Evolutionary conservation across 2,888 invertebrate species (phyloP).

Genomic region (Drosophila antonietae): DNA sequence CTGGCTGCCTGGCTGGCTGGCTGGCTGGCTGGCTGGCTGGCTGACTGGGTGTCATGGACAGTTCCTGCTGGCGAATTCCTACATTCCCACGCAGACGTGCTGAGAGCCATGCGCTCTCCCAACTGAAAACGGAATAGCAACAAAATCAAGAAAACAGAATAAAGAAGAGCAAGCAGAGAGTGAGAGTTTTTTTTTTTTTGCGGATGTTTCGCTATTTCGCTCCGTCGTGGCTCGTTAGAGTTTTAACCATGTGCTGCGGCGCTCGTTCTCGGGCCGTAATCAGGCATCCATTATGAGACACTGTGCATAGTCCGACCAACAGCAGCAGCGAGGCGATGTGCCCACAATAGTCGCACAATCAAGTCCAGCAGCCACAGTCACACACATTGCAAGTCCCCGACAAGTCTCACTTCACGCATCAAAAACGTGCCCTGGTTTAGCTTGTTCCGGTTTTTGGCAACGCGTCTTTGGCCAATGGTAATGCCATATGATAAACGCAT

Average conservation of each 20-base stretch:
- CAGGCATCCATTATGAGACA: conserved; percentile 66
- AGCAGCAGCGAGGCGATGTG: conserved; percentile 41
- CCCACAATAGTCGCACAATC: conserved; percentile 55
- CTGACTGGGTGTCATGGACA: conserved; percentile 30
- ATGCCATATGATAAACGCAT: conserved; percentile 42
- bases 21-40: conserved; percentile 2
- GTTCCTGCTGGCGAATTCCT: conserved; percentile 42
- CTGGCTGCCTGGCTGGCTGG: conserved; percentile 9
- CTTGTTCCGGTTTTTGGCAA: conserved; percentile 62
- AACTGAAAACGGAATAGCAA: not conserved
- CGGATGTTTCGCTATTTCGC: conserved; percentile 32
- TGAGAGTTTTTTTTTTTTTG: conserved; percentile 18
- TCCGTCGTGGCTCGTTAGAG: conserved; percentile 60
- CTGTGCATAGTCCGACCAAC: conserved; percentile 60
- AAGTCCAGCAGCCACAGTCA: conserved; percentile 66
- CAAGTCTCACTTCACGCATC: conserved; percentile 61
- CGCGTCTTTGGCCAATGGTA: conserved; percentile 61
- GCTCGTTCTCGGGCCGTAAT: conserved; percentile 58
- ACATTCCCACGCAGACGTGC: conserved; percentile 55
- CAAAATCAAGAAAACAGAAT: not conserved
- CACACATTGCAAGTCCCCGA: conserved; percentile 62
- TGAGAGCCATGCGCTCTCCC: conserved; percentile 38
- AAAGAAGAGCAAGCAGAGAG: conserved; percentile 14
- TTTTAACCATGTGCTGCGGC: conserved; percentile 57
- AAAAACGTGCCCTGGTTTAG: conserved; percentile 63